Conservation (phyloP, 1,140 invertebrate genomes). For the Rhopalosiphum padi region DNA sequence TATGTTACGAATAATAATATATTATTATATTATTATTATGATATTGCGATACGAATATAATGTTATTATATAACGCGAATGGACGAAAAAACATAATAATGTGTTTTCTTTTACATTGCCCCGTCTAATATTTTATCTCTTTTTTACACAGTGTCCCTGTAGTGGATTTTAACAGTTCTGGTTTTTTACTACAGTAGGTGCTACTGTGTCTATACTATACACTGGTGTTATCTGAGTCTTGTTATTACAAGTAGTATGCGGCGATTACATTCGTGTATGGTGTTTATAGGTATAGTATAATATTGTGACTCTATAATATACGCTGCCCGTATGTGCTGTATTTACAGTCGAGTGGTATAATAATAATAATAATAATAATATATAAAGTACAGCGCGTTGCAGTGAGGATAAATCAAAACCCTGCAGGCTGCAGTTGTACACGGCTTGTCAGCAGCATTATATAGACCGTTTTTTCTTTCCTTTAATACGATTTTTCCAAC, state of each 20-base stretch:
- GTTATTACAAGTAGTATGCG: neutral
- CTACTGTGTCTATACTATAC: neutral
- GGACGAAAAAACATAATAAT: neutral
- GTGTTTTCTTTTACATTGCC: neutral
- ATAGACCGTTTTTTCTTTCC: neutral
- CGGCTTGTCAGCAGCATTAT: conserved; percentile 34
- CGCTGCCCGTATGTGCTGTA: neutral
- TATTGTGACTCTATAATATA: neutral
- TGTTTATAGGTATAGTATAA: neutral
- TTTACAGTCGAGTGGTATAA: neutral
- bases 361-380: neutral
- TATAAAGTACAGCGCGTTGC: neutral
- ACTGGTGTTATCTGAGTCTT: neutral
- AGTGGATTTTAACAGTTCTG: neutral
- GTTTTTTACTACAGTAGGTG: conserved; percentile 6
- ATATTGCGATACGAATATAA: neutral
- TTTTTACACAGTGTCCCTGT: neutral
- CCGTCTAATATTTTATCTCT: neutral
- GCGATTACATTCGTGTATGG: neutral
- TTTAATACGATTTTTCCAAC: conserved; percentile 34
- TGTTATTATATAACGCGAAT: neutral
- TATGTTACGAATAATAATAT: neutral
- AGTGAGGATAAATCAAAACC: conserved; percentile 28
- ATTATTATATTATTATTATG: neutral
- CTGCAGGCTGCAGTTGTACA: conserved; percentile 4